Conservation (phyloP, 2,888 invertebrate species). For the Drosophila nigricruria region DNA sequence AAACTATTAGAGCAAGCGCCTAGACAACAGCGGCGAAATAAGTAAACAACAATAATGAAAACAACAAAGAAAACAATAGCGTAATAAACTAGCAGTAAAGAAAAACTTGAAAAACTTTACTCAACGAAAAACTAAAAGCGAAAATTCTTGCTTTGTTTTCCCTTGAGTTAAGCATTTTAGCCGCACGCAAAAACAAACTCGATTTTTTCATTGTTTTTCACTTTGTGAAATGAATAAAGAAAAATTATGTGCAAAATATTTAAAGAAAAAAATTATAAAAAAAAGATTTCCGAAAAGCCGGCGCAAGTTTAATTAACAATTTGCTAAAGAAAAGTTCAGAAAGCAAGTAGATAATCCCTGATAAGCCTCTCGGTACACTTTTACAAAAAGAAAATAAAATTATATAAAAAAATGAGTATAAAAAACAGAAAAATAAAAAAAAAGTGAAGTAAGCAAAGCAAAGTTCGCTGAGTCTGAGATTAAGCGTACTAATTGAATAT, state of each 20-base stretch:
- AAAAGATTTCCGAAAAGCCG: slow-evolving; percentile 9
- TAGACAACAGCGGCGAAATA: slow-evolving; percentile 68
- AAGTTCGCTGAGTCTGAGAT: slow-evolving; percentile 6
- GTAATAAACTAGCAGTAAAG: slow-evolving; percentile 74
- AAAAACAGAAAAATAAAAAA: neutral
- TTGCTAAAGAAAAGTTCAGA: slow-evolving; percentile 55
- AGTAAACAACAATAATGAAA: slow-evolving; percentile 65
- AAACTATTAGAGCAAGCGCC: slow-evolving; percentile 72
- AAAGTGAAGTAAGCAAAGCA: neutral
- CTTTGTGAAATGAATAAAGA: slow-evolving; percentile 43
- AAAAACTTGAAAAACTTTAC: slow-evolving; percentile 61
- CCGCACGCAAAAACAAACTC: slow-evolving; percentile 40
- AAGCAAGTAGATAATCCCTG: slow-evolving; percentile 43
- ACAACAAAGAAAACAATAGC: slow-evolving; percentile 65
- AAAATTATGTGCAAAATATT: slow-evolving; percentile 60
- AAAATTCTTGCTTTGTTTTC: slow-evolving; percentile 56
- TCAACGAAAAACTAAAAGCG: slow-evolving; percentile 51
- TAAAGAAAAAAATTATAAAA: slow-evolving; percentile 32
- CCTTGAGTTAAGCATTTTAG: slow-evolving; percentile 23
- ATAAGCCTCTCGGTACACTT: slow-evolving; percentile 40
- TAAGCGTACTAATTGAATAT: slow-evolving; percentile 10
- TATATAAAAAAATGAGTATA: no score
- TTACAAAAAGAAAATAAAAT: slow-evolving; percentile 4
- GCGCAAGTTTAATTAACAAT: slow-evolving; percentile 72
- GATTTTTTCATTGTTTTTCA: slow-evolving; percentile 12